phyloP scores from a whole-genome alignment of 1,140 invertebrate species.

The Grapholita molesta region DNA sequence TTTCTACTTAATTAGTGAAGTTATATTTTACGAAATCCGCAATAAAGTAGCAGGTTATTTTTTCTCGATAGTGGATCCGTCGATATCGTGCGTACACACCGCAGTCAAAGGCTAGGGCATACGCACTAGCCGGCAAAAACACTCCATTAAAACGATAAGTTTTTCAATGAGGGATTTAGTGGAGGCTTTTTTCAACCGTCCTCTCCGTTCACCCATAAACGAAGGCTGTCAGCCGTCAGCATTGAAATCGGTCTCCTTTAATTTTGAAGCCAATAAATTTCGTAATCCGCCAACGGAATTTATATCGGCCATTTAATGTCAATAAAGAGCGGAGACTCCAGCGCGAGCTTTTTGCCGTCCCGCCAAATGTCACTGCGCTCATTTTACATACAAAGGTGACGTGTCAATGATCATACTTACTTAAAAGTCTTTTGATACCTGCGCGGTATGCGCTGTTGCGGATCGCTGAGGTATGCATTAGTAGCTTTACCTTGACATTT shows the following conservation, averaged over 20 bases:
- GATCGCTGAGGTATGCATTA: not conserved
- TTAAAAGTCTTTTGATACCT: constrained; percentile 15
- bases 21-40: not conserved
- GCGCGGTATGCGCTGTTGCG: constrained; percentile 1
- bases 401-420: constrained; percentile 46
- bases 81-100: not conserved
- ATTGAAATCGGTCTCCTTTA: constrained; percentile 76
- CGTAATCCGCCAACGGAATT: constrained; percentile 72
- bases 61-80: not conserved
- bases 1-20: not conserved
- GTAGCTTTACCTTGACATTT: not conserved
- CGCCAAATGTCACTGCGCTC: constrained; percentile 49
- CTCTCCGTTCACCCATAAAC: constrained; percentile 51
- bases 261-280: constrained; percentile 75
- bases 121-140: constrained; percentile 25
- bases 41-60: not conserved
- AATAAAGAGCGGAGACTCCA: constrained; percentile 51
- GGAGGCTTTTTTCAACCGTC: constrained; percentile 44
- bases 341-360: constrained; percentile 46
- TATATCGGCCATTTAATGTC: constrained; percentile 74
- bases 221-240: constrained; percentile 61
- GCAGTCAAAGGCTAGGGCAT: not conserved
- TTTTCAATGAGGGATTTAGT: constrained; percentile 50
- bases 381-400: constrained; percentile 71
- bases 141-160: constrained; percentile 43